Evolutionary conservation across 2,113 vertebrate genomes (phyloP).

Genomic region (Syrmaticus mikado): DNA sequence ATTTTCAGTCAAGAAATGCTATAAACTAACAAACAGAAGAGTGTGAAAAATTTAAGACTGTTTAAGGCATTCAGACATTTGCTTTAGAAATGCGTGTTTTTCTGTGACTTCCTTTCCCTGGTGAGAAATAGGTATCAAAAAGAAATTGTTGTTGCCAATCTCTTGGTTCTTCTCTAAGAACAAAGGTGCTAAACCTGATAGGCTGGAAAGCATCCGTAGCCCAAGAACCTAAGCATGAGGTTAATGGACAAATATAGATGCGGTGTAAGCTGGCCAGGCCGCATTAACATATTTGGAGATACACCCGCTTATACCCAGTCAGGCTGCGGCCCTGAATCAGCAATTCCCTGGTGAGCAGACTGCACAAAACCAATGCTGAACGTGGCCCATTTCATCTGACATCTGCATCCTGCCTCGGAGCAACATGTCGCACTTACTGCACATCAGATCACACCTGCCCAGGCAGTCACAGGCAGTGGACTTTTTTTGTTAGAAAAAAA

Average conservation of each 20-base stretch:
- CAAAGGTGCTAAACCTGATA: not conserved
- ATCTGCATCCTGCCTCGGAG: conserved; percentile 84
- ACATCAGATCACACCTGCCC: conserved; percentile 81
- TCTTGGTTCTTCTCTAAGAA: not conserved
- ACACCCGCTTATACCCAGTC: conserved; percentile 40
- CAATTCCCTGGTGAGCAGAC: conserved; percentile 29
- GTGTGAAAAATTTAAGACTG: not conserved
- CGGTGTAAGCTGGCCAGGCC: not conserved
- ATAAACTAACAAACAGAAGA: not conserved
- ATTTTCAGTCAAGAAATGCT: not conserved
- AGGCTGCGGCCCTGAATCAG: conserved; percentile 36
- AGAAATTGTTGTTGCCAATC: not conserved
- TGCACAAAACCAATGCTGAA: conserved; percentile 43
- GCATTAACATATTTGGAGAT: conserved; percentile 60
- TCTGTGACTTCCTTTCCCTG: not conserved
- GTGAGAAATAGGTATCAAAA: not conserved
- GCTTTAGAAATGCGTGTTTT: not conserved
- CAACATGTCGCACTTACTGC: conserved; percentile 67
- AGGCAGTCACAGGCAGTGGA: conserved; percentile 70
- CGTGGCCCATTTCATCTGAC: conserved; percentile 75
- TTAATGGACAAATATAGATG: conserved; percentile 14
- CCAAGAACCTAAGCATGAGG: conserved; percentile 17
- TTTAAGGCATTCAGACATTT: not conserved
- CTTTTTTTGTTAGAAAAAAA: conserved; percentile 58
- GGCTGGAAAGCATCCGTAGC: not conserved